Base-by-base conservation (phyloP, 2,888 invertebrate genomes). In the Hypena proboscidalis region DNA sequence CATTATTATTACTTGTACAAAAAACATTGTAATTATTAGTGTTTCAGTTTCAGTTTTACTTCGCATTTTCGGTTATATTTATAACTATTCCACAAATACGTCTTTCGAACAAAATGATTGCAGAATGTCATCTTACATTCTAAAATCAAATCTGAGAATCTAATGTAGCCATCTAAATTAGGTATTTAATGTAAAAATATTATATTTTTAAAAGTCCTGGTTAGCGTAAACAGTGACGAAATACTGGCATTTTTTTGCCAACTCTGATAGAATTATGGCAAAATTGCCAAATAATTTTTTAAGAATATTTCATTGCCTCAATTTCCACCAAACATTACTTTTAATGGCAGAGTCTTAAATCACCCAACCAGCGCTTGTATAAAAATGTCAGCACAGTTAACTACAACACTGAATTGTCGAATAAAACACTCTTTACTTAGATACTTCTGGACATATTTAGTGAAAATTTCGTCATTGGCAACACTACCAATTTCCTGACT, bases 121-220 rank as follows among this genome's bases (percentile, higher is more conserved):
- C 52, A 58, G 51, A 60, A 58, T 56, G 58, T 63, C 15, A 4
- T 66, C 70, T 75, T 72, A 75, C 27, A 61, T 57, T 63, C 70
- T 71, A 65, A 51, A 74, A 71, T 74, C 70, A 70, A 75, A 72
- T 74, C 63, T 61, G 65, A 77, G 67, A 69, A 49, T 65, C 70
- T 75, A 78, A 67, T 65, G 44, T 69, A 78, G 78, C 75, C 67
- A 67, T 72, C 68, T 71, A 71, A 65, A 47, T 54, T 71, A 67
- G 45, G 51, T 72, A 62, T 55, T 63, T 70, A 64, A 73, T 77
- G 79, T 80, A 80, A 78, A 82, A 83, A 81, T 77, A 80, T 54
- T 60, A 45, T 19, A 22, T 33, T 17, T 15, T 9, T 42, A 35
- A 53, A 53, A 58, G 19, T 38, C 17, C 23, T 34, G 33, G 25